A percentile compares a stretch with the other conserved stretches of the same genome.
Evolutionary conservation across 2,113 vertebrate genomes (phyloP).

Genomic region (Natator depressus): DNA sequence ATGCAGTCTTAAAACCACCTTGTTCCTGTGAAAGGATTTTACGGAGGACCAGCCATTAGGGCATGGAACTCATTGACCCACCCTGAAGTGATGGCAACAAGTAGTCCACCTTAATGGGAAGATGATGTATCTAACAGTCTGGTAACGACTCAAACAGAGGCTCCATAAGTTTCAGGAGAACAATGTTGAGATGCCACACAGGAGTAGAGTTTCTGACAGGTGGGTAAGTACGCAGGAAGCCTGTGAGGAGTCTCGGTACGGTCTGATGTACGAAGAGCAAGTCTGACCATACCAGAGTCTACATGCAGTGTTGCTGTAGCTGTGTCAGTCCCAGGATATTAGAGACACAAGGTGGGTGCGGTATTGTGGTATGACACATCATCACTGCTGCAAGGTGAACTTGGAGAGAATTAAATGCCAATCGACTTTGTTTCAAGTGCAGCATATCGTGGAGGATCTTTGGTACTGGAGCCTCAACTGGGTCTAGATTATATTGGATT

Average conservation of each 20-base stretch:
- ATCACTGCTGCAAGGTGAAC: too few species aligned
- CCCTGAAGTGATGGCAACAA: neutral
- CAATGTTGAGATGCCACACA: neutral
- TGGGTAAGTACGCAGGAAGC: neutral
- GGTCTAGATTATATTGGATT: neutral
- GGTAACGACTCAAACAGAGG: neutral
- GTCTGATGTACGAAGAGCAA: too few species aligned
- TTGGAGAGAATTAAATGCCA: neutral
- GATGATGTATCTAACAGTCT: neutral
- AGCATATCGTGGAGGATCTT: neutral
- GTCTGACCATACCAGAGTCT: too few species aligned
- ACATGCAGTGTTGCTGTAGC: too few species aligned
- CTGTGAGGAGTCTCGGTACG: neutral
- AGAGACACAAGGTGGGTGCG: too few species aligned
- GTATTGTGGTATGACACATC: too few species aligned
- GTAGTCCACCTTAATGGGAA: neutral
- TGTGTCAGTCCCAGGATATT: too few species aligned
- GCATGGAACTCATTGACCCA: too few species aligned
- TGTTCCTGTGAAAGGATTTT: too few species aligned
- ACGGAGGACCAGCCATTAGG: too few species aligned
- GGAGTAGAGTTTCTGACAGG: neutral
- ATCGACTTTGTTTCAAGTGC: neutral
- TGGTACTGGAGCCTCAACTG: neutral
- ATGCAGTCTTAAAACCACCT: neutral
- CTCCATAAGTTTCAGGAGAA: neutral